phyloP scores from a whole-genome alignment of 2,797 vertebrate genomes.

The Pangasius sanitwongsei region DNA sequence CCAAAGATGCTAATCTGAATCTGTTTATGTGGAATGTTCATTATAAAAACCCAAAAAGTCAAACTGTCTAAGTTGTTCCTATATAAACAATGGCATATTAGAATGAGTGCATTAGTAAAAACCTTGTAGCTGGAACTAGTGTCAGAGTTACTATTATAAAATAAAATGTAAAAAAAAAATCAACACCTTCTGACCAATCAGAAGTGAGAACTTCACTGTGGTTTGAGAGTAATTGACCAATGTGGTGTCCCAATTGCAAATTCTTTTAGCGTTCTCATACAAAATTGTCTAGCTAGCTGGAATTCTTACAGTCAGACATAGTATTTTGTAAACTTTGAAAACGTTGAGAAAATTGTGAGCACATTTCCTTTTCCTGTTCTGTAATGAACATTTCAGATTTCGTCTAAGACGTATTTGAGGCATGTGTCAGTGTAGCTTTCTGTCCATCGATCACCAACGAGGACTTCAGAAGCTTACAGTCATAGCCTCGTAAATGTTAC shows the following conservation, averaged over 20 bases:
- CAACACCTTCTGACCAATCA: not conserved
- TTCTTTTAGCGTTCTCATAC: not conserved
- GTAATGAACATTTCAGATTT: not conserved
- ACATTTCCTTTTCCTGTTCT: conserved; percentile 10
- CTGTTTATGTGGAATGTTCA: not conserved
- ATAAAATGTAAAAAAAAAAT: not conserved
- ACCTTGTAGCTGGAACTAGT: not conserved
- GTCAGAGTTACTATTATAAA: not conserved
- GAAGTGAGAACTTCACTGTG: not conserved
- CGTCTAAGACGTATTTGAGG: not conserved
- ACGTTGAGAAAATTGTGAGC: not conserved
- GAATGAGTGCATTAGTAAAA: not conserved
- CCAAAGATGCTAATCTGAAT: not conserved
- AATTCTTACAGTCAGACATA: not conserved
- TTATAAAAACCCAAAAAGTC: not conserved
- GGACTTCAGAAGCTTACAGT: conserved; percentile 15
- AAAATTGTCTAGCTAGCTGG: not conserved
- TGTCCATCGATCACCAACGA: not conserved
- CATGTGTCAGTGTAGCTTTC: not conserved
- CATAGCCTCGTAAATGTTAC: not conserved
- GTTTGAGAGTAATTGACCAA: not conserved
- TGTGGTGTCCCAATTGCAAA: not conserved
- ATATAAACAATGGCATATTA: not conserved
- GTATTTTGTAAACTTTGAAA: not conserved
- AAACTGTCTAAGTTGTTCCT: not conserved